Conservation (phyloP, 2,797 vertebrate genomes). For the Pseudochirops corinnae region DNA sequence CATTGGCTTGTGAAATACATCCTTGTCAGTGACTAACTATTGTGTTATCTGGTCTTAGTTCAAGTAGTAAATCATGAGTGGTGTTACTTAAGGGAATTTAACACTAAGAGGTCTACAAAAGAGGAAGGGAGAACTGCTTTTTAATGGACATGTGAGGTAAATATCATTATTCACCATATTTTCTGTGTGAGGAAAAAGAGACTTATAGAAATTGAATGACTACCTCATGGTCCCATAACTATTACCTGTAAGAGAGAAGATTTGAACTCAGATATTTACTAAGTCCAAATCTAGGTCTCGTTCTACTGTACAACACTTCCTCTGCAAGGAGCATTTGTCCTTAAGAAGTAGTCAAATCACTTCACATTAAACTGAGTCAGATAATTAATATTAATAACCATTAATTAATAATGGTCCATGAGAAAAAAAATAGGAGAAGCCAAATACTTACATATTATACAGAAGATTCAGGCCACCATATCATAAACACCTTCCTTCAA, state of each 20-base stretch:
- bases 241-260: neutral
- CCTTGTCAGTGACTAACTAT: neutral
- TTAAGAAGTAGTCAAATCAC: neutral
- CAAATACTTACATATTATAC: neutral
- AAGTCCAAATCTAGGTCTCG: neutral
- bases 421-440: neutral
- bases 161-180: neutral
- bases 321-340: neutral
- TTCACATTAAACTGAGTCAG: neutral
- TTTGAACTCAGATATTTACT: neutral
- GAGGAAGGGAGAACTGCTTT: neutral
- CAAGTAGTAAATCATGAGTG: neutral
- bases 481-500: neutral
- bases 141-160: neutral
- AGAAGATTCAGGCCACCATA: neutral
- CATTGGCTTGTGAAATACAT: neutral
- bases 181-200: neutral
- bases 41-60: neutral
- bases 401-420: no score
- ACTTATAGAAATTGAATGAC: neutral
- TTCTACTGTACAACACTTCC: neutral
- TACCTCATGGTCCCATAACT: neutral
- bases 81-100: neutral
- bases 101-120: neutral
- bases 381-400: neutral